Base-by-base conservation (phyloP, 1,140 invertebrate genomes). In the Sarcophaga peregrina region DNA sequence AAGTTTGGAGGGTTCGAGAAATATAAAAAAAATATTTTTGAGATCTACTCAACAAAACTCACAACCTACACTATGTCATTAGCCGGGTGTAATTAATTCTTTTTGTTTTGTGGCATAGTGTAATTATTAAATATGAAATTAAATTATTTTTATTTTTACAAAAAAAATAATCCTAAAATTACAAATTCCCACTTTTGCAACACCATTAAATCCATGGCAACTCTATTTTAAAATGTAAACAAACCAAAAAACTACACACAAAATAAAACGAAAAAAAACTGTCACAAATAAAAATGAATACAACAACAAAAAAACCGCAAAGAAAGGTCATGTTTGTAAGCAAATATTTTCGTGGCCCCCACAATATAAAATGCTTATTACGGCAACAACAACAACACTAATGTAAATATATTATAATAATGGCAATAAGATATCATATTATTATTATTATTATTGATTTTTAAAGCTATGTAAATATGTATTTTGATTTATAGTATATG, bases 261-360 rank as follows among this genome's bases (percentile, higher is more conserved):
- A 68, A 25, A 68, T 25, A 9, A 68, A 8, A 17, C 7, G 17
- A 68, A 68, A 68, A 25, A 25, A 68, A 25, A 68, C 62, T 68
- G n/a, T 68, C 62, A 68, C 62, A 68, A 68, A 68, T 37, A 37
- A 37, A 37, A 37, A 37, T 37, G 25, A 37, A 52, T 13, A 13
- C 62, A 68, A 17, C 17, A 68, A 68, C 62, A 68, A 20, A 62
- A 62, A 58, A n/a, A 58, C 54, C 54, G 15, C 54, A 15, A 58
- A 58, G 54, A 58, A n/a, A 58, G 54, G 54, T 58, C 62, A 68
- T 68, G 62, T 68, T n/a, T 20, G 20, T 68, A 8, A 68, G 20
- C 62, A 68, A 20, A 20, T 25, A 20, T 68, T n/a, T 15, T 58
- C 15, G 15, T 58, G 13, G 15, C 4, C 4, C 75, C 75, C 75